Base-by-base conservation (phyloP, 2,888 invertebrate genomes). In the Argyresthia goedartella region DNA sequence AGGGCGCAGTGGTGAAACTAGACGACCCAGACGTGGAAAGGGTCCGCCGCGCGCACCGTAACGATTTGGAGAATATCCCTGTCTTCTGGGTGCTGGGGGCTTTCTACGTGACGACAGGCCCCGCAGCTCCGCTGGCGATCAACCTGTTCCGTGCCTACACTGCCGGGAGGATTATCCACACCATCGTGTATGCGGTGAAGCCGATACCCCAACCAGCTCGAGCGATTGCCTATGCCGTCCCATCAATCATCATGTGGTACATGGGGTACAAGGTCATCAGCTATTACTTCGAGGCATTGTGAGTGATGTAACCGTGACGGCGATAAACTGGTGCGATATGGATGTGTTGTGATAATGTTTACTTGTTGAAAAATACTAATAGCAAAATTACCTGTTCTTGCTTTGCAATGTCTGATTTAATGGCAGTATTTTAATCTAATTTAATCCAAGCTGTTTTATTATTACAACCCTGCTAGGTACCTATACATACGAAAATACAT, bases 1-100 rank as follows among this genome's bases (percentile, higher is more conserved):
- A 6, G 8, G 34, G 35, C 3, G 64, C 58, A 53, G 77, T 73
- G 57, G 73, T 85, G 52, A 81, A 76, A 60, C 70, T 57, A 47
- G 81, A 80, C 42, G 78, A 84, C 54, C 72, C 69, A 0, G 61
- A 56, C 1, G 66, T 85, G 25, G 84, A 85, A 59, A 67, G 85
- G 4, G 55, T 76, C 1, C 69, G 85, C 1, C 74, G 90, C 65
- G 92, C 91, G 11, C 92, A 93, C 66, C 78, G 88, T 60, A 93
- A 93, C 64, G 93, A 93, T 66, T 66, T 93, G 71, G 92, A 93
- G 73, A 93, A 92, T 69, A 92, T 93, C 52, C 86, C 90, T 0
- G 82, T 89, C 1, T 93, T 92, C 67, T 85, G 91, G 68, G 62
- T 91, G 11, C 71, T 90, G 35, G 90, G 88, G 7, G 84, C 89